Evolutionary conservation across 1,140 invertebrate genomes (phyloP), one percentile per base, ranked within the genome.

Genomic region (Carposina sasakii): DNA sequence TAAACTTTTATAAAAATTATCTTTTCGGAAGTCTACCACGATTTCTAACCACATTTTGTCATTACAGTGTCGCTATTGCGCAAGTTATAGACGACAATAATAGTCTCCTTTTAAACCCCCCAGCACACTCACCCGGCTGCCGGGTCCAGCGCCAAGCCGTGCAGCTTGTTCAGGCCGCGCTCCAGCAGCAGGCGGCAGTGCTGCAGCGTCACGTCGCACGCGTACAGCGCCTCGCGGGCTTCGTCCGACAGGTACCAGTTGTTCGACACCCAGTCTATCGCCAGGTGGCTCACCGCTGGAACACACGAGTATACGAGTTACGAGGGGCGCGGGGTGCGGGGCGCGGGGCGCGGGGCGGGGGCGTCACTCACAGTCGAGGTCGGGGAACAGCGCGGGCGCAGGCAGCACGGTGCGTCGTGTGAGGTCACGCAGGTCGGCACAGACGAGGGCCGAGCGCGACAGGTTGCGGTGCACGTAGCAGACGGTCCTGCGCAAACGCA

Each of bases 191-290:
- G 87, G 48, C 90, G 87, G 77, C 92, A 91, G 76, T 87, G 86
- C 45, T 76, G 76, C 71, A 93, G 86, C 22, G 83, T 81, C 57
- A 82, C 85, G 48, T 86, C 89, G 83, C 90, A 97, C 57, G 91
- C 85, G 81, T 90, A 93, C 63, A 94, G 87, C 79, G 90, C 82
- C 81, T 93, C 88, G 68, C 90, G 79, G 59, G 87, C 81, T 79
- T 90, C 89, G 78, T 96, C 95, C 45, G 94, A 77, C 60, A 96
- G 89, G 83, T 97, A 98, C 89, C 95, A 92, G 75, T 94, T 95
- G 52, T 90, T 88, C 24, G 91, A 89, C 15, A 96, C 84, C 95
- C 95, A 97, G 76, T 97, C 95, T 49, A 94, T 85, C 2, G 92
- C 90, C 37, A 96, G 78, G 66, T 93, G 89, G 60, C 88, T 88